phyloP scores from a whole-genome alignment of 1,140 invertebrate genomes.

The Heliconius congener region DNA sequence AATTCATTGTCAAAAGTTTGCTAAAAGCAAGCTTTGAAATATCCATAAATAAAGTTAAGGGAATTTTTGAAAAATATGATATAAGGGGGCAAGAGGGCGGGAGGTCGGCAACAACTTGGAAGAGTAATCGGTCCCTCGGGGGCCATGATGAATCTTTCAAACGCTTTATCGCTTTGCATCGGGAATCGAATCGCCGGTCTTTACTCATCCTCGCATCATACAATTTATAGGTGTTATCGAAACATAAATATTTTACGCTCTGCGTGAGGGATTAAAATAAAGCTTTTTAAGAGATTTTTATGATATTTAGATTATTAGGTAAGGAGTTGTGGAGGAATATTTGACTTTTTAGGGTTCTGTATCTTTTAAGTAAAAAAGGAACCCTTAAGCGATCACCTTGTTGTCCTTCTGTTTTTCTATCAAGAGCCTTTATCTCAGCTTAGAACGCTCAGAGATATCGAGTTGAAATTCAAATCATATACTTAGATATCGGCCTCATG shows the following conservation, averaged over 20 bases:
- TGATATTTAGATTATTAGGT: neutral
- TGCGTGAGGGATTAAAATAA: slow-evolving; percentile 26
- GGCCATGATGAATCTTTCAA: slow-evolving; percentile 74
- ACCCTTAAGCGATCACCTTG: no score
- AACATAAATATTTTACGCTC: slow-evolving; percentile 29
- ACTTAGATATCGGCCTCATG: no score
- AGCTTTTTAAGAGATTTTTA: slow-evolving; percentile 5
- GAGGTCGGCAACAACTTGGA: slow-evolving; percentile 64
- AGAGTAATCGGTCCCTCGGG: slow-evolving; percentile 67
- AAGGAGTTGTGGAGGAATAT: slow-evolving; percentile 22
- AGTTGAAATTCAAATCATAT: no score
- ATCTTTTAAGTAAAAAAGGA: no score
- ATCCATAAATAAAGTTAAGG: slow-evolving; percentile 54
- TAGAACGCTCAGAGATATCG: no score
- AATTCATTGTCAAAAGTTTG: slow-evolving; percentile 57
- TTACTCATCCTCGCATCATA: slow-evolving; percentile 38
- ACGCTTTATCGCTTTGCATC: slow-evolving; percentile 73
- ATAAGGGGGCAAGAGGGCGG: slow-evolving; percentile 47
- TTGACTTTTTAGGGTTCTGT: neutral
- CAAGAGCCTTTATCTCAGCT: no score
- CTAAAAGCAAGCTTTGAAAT: slow-evolving; percentile 44
- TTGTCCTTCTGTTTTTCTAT: no score
- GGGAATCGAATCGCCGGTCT: slow-evolving; percentile 60
- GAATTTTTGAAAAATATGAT: slow-evolving; percentile 42
- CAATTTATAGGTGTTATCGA: slow-evolving; percentile 38